Evolutionary conservation across 2,888 invertebrate genomes (phyloP).

Genomic region (Cataglyphis albicans): DNA sequence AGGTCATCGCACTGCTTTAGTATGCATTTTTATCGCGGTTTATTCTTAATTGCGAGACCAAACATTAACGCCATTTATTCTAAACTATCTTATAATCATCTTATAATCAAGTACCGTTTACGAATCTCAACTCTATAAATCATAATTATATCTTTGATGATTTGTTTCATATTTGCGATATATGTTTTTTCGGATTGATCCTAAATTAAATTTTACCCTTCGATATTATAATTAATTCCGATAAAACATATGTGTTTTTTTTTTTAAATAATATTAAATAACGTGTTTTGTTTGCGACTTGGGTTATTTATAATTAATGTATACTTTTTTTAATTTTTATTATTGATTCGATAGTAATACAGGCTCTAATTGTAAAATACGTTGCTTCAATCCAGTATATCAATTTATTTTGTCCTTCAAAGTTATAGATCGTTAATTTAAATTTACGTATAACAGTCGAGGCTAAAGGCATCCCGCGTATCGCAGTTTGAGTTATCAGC

Average conservation of each 20-base stretch:
- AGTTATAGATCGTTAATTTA: constrained; percentile 29
- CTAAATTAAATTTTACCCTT: not conserved
- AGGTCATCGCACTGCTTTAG: constrained; percentile 73
- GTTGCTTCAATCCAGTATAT: not conserved
- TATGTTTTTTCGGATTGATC: not conserved
- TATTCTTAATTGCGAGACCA: constrained; percentile 82
- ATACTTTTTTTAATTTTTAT: not conserved
- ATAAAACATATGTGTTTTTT: not conserved
- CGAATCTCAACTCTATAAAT: not conserved
- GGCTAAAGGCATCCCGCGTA: constrained; percentile 62
- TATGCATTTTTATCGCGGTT: constrained; percentile 78
- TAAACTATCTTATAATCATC: not conserved
- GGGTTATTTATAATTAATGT: not conserved
- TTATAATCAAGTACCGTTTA: constrained; percentile 6
- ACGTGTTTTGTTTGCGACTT: not conserved
- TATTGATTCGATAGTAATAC: not conserved
- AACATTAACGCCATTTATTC: constrained; percentile 70
- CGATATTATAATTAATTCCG: not conserved
- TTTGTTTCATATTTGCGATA: constrained; percentile 20
- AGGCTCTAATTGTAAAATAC: not conserved
- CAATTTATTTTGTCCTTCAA: constrained; percentile 10
- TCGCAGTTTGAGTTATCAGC: constrained; percentile 73
- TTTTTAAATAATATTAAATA: not conserved
- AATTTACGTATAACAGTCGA: constrained; percentile 24
- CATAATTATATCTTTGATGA: not conserved